Conservation (phyloP, 2,113 vertebrate species). For the Astur gentilis region DNA sequence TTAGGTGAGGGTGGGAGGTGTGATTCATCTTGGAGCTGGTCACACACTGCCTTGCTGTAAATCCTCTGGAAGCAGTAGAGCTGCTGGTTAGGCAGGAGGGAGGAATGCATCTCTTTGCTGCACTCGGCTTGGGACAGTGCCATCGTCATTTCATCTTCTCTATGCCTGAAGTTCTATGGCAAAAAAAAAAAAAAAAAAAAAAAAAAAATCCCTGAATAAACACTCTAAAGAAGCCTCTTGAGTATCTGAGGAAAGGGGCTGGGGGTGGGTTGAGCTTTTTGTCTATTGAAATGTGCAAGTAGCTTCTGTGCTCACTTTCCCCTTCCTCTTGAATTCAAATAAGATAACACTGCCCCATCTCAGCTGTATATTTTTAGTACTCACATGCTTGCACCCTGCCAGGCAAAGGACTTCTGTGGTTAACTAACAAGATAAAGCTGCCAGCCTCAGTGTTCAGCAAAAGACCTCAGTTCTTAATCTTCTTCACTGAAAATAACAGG, state of each 20-base stretch:
- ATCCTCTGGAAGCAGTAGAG: background rate
- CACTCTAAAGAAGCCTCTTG: background rate
- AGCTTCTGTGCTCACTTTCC: background rate
- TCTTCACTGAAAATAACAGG: background rate
- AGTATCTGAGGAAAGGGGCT: background rate
- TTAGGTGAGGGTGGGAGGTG: background rate
- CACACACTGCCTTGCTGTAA: background rate
- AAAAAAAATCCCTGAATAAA: background rate
- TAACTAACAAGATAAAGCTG: slow-evolving; percentile 31
- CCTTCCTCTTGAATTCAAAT: background rate
- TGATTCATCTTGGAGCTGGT: background rate
- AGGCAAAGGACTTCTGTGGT: background rate
- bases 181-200: no score
- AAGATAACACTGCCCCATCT: background rate
- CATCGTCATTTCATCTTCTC: background rate
- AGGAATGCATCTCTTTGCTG: background rate
- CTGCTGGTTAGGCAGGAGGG: background rate
- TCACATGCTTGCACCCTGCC: background rate
- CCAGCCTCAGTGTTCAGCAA: background rate
- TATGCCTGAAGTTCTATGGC: background rate
- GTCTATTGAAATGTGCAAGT: background rate
- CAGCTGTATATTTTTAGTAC: background rate
- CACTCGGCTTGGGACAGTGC: background rate
- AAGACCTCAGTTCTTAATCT: slow-evolving; percentile 16
- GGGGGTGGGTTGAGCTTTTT: background rate